Base-by-base conservation (phyloP, 2,888 invertebrate genomes). In the Ichneumon xanthorius region DNA sequence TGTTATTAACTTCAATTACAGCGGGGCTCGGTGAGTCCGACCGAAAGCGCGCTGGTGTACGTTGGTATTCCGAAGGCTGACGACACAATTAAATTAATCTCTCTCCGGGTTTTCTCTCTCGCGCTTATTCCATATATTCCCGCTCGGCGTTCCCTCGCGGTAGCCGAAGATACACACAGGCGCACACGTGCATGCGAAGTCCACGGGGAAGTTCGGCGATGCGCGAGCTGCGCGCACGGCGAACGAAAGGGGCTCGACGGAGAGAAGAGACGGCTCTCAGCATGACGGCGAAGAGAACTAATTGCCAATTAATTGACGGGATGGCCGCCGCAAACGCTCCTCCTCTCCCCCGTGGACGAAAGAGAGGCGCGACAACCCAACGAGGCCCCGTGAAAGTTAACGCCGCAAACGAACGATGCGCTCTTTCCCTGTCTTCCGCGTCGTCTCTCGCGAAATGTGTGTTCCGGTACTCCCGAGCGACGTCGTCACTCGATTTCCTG, bases 331-430 rank as follows among this genome's bases (percentile, higher is more conserved):
- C 55, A 53, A 71, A 63, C 61, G 48, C 33, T 30, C 65, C 67
- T 72, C 71, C 30, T 71, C 75, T 11, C 16, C 4, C 14, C 45
- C 45, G 53, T 50, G 67, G 63, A 63, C 33, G 68, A 65, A 72
- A 61, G 76, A 70, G 65, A 26, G 65, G 50, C 30, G 71, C 75
- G 77, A 83, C 75, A 80, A 63, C 58, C 40, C 68, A 85, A 84
- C 84, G 86, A 85, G 73, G 37, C 67, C 76, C 80, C 88, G 89
- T 82, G 88, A 90, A 90, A 90, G 89, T 90, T 87, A 82, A 82
- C 85, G 85, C 80, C 81, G 76, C 82, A 65, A 26, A 40, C 61
- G 55, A 55, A 77, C 72, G 81, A 67, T 26, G 16, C 80, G 73
- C 73, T 73, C 53, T 30, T 53, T 72, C 45, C 67, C 58, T 58